Evolutionary conservation across 2,113 vertebrate genomes (phyloP), one percentile per base, ranked within the genome.

Genomic region (Alethe castanea): DNA sequence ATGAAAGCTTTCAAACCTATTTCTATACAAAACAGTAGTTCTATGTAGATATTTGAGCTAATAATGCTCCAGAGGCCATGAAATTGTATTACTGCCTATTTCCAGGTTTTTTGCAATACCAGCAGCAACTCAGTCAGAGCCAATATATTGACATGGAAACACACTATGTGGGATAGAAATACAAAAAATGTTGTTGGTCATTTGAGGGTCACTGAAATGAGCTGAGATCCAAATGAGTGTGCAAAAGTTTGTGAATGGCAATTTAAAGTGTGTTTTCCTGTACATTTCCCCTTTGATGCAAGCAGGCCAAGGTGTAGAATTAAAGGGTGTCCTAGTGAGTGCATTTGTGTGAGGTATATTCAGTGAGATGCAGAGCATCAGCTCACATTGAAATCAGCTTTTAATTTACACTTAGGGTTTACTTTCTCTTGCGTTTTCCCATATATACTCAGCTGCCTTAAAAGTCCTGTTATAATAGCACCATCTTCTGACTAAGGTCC

Each of bases 401-500:
- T 60, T 28, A 44, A 8, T 79, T 84, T 73, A n/a, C 10, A 5
- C 24, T 61, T 42, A 13, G 16, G 13, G 1, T 76, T 92, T 86
- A 6, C 19, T 82, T 88, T 76, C 45, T 88, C 36, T 85, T 88
- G 14, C 11, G 1, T 12, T 86, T 76, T 86, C 28, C 33, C 31
- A 1, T 8, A 44, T 14, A 61, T 14, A 28, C 11, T 31, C 73
- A 65, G 45, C 57, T 85, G 81, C 70, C 70, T 89, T 52, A 28
- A 20, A 81, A 87, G 62, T 66, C 79, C 62, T 80, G 35, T 87
- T 88, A 81, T 94, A 94, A 95, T 6, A 96, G 92, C 91, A 94
- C 84, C 91, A 92, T 92, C 92, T 96, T 97, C 94, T 96, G 94
- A 95, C 91, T 82, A 81, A 64, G 0, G 1, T 35, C 45, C 67